phyloP scores from a whole-genome alignment of 2,888 invertebrate genomes.

The Eubasilissa splendida region DNA sequence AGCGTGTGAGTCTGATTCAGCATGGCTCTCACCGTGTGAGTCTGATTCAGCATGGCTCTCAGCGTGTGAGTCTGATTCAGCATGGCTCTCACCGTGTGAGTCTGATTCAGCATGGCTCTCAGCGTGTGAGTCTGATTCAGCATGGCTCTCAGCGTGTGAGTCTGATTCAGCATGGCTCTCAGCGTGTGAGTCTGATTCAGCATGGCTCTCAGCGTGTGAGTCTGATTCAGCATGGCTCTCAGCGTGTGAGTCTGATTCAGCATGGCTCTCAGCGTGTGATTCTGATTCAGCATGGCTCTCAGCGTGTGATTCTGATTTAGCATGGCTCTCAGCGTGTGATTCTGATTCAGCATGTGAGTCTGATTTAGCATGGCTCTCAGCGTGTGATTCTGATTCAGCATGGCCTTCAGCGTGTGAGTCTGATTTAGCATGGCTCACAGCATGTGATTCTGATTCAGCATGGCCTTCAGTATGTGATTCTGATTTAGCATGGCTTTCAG shows the following conservation, averaged over 20 bases:
- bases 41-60: neutral
- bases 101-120: too few species aligned
- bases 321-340: too few species aligned
- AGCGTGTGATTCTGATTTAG: neutral
- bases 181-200: neutral
- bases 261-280: neutral
- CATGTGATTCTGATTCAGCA: neutral
- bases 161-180: neutral
- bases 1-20: neutral
- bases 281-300: neutral
- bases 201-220: too few species aligned
- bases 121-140: too few species aligned
- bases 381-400: neutral
- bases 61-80: neutral
- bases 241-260: neutral
- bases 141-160: neutral
- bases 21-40: too few species aligned
- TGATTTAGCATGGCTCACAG: neutral
- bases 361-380: neutral
- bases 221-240: neutral
- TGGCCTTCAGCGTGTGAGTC: neutral
- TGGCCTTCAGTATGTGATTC: too few species aligned
- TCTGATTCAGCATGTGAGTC: neutral
- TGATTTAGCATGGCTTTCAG: neutral
- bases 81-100: too few species aligned